Conservation (phyloP, 2,797 vertebrate genomes). For the Caiman crocodilus region DNA sequence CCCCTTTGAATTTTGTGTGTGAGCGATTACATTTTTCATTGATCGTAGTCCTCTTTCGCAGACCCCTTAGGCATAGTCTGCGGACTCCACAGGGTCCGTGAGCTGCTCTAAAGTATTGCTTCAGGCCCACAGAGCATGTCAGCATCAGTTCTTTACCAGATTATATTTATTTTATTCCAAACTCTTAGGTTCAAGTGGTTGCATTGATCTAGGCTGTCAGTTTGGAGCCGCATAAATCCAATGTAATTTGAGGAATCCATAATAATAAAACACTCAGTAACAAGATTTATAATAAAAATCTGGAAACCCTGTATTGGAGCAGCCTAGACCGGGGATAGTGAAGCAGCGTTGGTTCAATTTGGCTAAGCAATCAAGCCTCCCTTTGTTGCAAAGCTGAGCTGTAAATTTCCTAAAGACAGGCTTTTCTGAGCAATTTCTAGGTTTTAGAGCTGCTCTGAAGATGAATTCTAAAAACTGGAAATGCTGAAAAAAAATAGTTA, state of each 20-base stretch:
- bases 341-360: not conserved
- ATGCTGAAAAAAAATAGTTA: not conserved
- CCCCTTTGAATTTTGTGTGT: no score
- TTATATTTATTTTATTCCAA: not conserved
- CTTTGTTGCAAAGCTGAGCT: not conserved
- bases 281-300: not conserved
- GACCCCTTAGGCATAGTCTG: no score
- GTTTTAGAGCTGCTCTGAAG: no score
- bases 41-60: no score
- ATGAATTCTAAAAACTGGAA: not conserved
- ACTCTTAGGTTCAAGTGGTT: not conserved
- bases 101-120: no score
- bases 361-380: not conserved
- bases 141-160: not conserved
- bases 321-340: accelerated
- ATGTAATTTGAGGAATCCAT: not conserved
- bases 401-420: not conserved
- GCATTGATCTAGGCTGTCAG: not conserved
- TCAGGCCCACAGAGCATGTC: not conserved
- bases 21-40: no score
- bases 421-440: not conserved
- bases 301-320: not conserved
- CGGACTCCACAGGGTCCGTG: no score
- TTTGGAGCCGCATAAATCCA: not conserved
- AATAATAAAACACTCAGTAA: not conserved